Base-by-base conservation (phyloP, 1,140 invertebrate species). In the Physella acuta region DNA sequence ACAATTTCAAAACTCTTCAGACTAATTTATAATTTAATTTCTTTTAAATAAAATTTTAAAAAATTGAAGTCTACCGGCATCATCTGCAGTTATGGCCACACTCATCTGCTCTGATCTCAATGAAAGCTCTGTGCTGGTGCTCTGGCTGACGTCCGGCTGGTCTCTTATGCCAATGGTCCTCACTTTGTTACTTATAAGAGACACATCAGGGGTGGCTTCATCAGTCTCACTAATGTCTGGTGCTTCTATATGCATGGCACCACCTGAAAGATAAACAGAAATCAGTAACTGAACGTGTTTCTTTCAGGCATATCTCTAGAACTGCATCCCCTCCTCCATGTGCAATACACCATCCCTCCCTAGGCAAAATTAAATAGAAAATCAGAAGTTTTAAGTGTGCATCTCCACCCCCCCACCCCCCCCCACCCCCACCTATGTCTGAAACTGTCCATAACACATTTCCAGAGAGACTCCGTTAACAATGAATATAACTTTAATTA, bases 171-270 rank as follows among this genome's bases (percentile, higher is more conserved):
- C 83, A 11, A 83, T 17, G 17, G 49, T 65, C 31, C 82, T 72
- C 16, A 84, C 51, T 60, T 71, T 75, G 20, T 83, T 83, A 33
- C 79, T 82, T 16, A 85, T 76, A 24, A 85, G 67, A n/a, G 84
- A 85, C 16, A 85, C 75, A 73, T 85, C 82, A 3, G 66, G 37
- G 5, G 74, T 72, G n/a, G 69, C 73, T 14, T 78, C 52, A 3
- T 59, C 64, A 28, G 5, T 14, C 1, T 49, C 39, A 26, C 53
- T 5, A 33, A 37, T 26, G 5, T 74, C 76, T 39, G 74, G 75
- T 8, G 72, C 63, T 49, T 71, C 62, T 58, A 79, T 58, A 72
- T 76, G 73, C 51, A 71, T 44, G 39, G 74, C 30, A 2, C 75
- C 76, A 36, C 79, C 81, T 84, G 59, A 3, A 72, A 56, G 74